Base-by-base conservation (phyloP, 2,113 vertebrate species). In the Calypte anna region DNA sequence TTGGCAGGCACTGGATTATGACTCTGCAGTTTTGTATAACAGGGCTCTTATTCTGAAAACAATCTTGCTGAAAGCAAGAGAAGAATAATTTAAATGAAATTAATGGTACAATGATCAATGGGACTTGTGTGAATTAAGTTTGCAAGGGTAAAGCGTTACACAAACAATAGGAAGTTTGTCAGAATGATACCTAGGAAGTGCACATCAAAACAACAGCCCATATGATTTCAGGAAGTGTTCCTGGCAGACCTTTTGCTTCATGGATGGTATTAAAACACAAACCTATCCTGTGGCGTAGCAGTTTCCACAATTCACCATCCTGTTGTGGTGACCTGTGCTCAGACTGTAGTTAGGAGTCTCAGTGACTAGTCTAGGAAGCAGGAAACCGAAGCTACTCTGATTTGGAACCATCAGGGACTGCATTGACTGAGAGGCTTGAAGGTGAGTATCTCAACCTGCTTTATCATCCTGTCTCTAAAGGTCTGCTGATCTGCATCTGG, bases 391-490 rank as follows among this genome's bases (percentile, higher is more conserved):
- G 30, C 50, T 78, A 0, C 28, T 75, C 59, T 83, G 28, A n/a
- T 74, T 54, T 63, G 38, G 31, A 92, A 21, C 28, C 7, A 30
- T 5, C 18, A 54, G 33, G 20, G 14, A 6, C 8, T 33, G 33
- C 38, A 70, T 74, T 24, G 36, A 36, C 2, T 58, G 33, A 36
- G 51, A 44, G 22, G 24, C 64, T 83, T 55, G 55, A 46, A 82
- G 66, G 28, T 36, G 30, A 53, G 4, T 62, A 58, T 31, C 14
- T 67, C 25, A n/a, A 69, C 27, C 17, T 67, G 4, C 43, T 59
- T 27, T 19, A 33, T 73, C 51, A 30, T 51, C 63, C 14, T 46
- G 2, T n/a, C 38, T 68, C 63, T 73, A 0, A 0, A 77, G n/a
- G 24, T 77, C 54, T 58, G 0, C 46, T 62, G 68, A 14, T 74